Percentiles rank a stretch among this genome's conserved stretches.
Conservation (phyloP, 2,797 vertebrate species). For the Chloroceryle amazona region DNA sequence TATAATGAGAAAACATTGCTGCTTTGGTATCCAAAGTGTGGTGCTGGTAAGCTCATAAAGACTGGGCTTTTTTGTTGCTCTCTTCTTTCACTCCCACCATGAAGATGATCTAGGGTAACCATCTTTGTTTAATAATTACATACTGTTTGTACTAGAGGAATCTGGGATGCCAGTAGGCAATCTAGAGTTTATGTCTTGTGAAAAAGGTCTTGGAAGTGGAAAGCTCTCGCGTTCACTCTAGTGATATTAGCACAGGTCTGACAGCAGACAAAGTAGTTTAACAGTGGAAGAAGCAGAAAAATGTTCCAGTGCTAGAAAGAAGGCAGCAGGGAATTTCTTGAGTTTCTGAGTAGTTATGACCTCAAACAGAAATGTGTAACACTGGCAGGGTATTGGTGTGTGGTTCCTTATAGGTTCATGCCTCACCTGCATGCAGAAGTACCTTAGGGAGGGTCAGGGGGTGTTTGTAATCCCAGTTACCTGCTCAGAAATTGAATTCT, state of each 20-base stretch:
- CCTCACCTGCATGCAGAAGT: accelerated
- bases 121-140: not conserved
- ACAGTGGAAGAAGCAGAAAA: not conserved
- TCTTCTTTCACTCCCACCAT: accelerated
- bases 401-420: not conserved
- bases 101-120: too few relatives aligned
- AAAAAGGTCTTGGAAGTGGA: not conserved
- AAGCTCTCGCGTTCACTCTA: not conserved
- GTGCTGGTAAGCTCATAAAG: not conserved
- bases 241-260: not conserved
- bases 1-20: not conserved
- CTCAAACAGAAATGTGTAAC: not conserved
- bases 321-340: not conserved
- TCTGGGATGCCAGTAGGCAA: not conserved
- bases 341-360: not conserved
- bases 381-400: not conserved
- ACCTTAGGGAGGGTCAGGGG: not conserved
- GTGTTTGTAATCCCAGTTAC: not conserved
- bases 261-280: not conserved
- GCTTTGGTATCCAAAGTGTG: not conserved
- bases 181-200: not conserved
- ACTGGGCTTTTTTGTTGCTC: accelerated
- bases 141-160: not conserved
- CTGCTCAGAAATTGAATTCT: not conserved
- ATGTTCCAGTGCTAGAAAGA: not conserved